Evolutionary conservation across 2,888 invertebrate species (phyloP), one percentile per base, ranked within the genome.

Genomic region (Polydesmus complanatus): DNA sequence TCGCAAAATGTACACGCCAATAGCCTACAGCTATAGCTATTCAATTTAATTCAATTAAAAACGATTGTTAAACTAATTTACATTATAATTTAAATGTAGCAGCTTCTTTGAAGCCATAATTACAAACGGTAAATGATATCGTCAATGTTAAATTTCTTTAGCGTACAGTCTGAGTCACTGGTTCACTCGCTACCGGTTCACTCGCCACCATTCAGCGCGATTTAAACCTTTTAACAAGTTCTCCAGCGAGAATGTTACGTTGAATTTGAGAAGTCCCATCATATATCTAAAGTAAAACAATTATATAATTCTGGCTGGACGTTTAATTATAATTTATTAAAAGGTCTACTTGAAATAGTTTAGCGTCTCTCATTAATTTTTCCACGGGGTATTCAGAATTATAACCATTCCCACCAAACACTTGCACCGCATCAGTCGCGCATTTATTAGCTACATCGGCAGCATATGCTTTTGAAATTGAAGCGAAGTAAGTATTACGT

Each of bases 311-410:
- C 5, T 8, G 14, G 14, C 8, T 37, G 14, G 14, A 37, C 14
- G 14, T 37, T 8, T 37, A 14, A 8, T 37, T 37, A 37, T 14
- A 37, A 37, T 14, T 8, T 8, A 8, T 8, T 37, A 37, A 8
- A 37, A 8, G 14, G 5, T 8, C 5, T 37, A 37, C 37, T 37
- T 37, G 37, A 14, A 73, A 79, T 63, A 79, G 79, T 67, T 79
- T 79, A 18, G 79, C 79, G 69, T 79, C 79, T 67, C 79, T 71
- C 78, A 79, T 78, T 64, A 79, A 67, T 65, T 79, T 79, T 68
- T 79, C 79, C 5, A 77, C 79, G 26, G 79, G 79, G 66, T 79
- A 79, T 64, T 79, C 79, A 58, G 71, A 71, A 69, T 78, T 79
- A 70, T 75, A 79, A 1, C 75, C 75, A 66, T 71, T 70, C 26